Base-by-base conservation (phyloP, 1,140 invertebrate genomes). In the Microplitis mediator region DNA sequence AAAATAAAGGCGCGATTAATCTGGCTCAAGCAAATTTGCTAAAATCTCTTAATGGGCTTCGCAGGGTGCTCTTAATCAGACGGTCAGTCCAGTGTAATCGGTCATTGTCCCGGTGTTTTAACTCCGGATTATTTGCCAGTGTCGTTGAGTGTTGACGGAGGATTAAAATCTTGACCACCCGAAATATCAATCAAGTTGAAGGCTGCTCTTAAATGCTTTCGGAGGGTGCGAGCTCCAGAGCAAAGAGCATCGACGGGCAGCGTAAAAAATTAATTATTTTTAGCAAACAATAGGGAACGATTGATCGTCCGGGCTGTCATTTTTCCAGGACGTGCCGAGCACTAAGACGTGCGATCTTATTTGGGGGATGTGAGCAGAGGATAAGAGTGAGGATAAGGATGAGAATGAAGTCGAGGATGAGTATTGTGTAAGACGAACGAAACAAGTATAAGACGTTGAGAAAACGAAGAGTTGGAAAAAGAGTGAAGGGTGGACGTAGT, bases 261-360 rank as follows among this genome's bases (percentile, higher is more conserved):
- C 39, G 31, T 64, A 64, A 39, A 64, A 45, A 64, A 39, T 45
- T 45, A 45, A 45, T 45, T 45, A 45, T 45, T 45, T 45, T 11
- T 6, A 45, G 39, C 39, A 45, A 45, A 45, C 39, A 45, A 45
- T 45, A 6, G 39, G 6, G 6, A 6, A 45, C 6, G 39, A 45
- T 45, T 45, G 39, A 45, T 45, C 39, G 39, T 45, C 23, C 39
- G 39, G 39, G 39, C 39, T 45, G 39, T 45, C 39, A 45, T 45
- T 45, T 45, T 45, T 45, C 39, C 23, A 23, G 39, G 39, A 45
- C 6, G 39, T 45, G 23, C 39, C 39, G 11, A 45, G 5, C 50
- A 34, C 31, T 54, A 64, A 74, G 72, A 72, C 75, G 78, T 74
- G 77, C 75, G 78, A 80, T 81, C 75, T 81, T 81, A 76, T 76